Evolutionary conservation across 2,888 invertebrate genomes (phyloP), one percentile per base, ranked within the genome.

Genomic region (Ctena decussata): DNA sequence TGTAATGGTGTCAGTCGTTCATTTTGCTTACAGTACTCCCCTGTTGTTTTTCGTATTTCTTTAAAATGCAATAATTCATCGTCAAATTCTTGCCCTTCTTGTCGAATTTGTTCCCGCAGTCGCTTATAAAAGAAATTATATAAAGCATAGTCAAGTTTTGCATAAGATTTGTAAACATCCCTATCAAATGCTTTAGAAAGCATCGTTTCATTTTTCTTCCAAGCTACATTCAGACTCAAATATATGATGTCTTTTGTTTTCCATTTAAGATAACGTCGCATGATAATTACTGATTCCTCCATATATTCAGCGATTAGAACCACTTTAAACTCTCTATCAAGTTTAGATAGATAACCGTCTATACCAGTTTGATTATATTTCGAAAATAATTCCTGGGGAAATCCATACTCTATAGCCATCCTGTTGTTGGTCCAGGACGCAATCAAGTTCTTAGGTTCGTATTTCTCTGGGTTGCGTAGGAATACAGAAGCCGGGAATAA

Each of bases 261-360:
- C 93, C 93, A 93, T 5, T 78, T 72, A 0, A 92, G 37, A 0
- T 77, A 53, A 30, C 93, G 80, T 35, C 88, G 85, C 79, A 92
- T 80, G 0, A 93, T 70, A 24, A 93, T 76, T 0, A 92, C 30
- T 0, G 92, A 92, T 80, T 93, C 92, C 41, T 92, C 90, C 80
- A 92, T 89, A 57, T 89, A 82, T 44, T 92, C 92, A 0, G 86
- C 86, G 11, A 93, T 85, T 5, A 93, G 53, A 2, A 93, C 84
- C 12, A 93, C n/a, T 39, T 86, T 57, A 76, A 93, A 92, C 32
- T 90, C 89, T 21, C 80, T 82, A 53, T 90, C 90, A 11, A 91
- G 80, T 11, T 87, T 85, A 8, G 80, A 37, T 32, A 93, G 77
- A 72, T 91, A 90, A 15, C 37, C 32, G n/a, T 86, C 74, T 3